A percentile compares a stretch with the other conserved stretches of the same genome.
phyloP scores from a whole-genome alignment of 2,888 invertebrate genomes.

The Diabrotica balteata region DNA sequence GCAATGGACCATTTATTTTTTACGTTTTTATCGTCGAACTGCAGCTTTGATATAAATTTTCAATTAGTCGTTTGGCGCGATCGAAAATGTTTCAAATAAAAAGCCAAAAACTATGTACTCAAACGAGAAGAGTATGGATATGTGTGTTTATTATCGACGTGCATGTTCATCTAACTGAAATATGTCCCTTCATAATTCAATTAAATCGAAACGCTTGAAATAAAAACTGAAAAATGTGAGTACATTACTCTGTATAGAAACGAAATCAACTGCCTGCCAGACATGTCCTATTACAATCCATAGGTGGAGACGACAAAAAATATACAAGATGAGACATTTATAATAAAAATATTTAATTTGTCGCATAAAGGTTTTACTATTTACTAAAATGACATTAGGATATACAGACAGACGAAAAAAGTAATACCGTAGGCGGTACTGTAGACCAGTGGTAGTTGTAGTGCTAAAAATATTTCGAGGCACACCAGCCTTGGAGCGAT shows the following conservation, averaged over 20 bases:
- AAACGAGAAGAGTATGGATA: neutral
- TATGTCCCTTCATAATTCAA: conserved; percentile 49
- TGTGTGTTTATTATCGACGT: conserved; percentile 16
- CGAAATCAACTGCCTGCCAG: conserved; percentile 49
- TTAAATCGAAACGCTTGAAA: conserved; percentile 47
- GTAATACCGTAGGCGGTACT: too few relatives aligned
- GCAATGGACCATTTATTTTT: too few relatives aligned
- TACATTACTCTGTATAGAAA: conserved; percentile 46
- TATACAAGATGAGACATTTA: too few relatives aligned
- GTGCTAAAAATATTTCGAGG: too few relatives aligned
- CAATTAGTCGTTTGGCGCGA: conserved; percentile 1
- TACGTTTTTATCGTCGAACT: neutral
- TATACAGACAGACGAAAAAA: too few relatives aligned
- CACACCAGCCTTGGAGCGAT: too few relatives aligned
- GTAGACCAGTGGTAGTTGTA: too few relatives aligned
- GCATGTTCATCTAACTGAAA: conserved; percentile 44
- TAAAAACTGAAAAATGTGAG: conserved; percentile 48
- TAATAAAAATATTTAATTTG: too few relatives aligned
- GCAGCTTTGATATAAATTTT: conserved; percentile 11
- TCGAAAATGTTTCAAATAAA: conserved; percentile 5
- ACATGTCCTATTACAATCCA: conserved; percentile 44
- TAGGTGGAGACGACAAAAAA: neutral
- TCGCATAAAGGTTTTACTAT: too few relatives aligned
- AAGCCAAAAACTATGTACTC: conserved; percentile 6
- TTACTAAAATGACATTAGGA: too few relatives aligned